A percentile compares a stretch with the other conserved stretches of the same genome.
Evolutionary conservation across 2,888 invertebrate genomes (phyloP).

Genomic region (Acleris holmiana): DNA sequence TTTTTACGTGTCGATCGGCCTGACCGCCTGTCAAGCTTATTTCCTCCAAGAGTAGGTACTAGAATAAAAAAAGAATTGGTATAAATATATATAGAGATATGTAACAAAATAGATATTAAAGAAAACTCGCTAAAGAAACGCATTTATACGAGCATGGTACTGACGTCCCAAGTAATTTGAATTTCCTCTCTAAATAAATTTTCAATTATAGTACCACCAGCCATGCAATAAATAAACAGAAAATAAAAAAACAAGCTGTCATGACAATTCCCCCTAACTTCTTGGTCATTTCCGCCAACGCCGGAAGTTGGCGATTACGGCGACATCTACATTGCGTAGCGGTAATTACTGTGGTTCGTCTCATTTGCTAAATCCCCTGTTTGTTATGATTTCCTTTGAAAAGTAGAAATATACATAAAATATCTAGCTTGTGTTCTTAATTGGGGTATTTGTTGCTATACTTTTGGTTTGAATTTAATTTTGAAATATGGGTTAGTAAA

Average conservation of each 20-base stretch:
- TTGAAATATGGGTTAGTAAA: not conserved
- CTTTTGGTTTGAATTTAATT: not conserved
- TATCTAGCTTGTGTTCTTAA: not conserved
- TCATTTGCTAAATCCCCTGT: slow-evolving; percentile 21
- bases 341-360: slow-evolving; percentile 23
- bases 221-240: too few relatives aligned
- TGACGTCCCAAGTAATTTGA: too few relatives aligned
- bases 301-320: slow-evolving; percentile 29
- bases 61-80: too few relatives aligned
- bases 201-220: too few relatives aligned
- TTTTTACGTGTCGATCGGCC: too few relatives aligned
- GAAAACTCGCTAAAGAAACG: too few relatives aligned
- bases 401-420: slow-evolving; percentile 8
- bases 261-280: not conserved
- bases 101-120: too few relatives aligned
- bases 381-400: slow-evolving; percentile 10
- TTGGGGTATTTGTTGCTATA: not conserved
- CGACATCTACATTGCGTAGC: slow-evolving; percentile 16
- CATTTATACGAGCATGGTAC: too few relatives aligned
- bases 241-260: not conserved
- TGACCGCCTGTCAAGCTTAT: too few relatives aligned
- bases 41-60: too few relatives aligned
- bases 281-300: slow-evolving; percentile 20
- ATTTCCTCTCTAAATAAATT: too few relatives aligned
- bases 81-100: too few relatives aligned